These are phyloP conservation scores for Aphelinus certus DNA, from an alignment of 1,140 invertebrate species.

Conservation along the genomic window DNA sequence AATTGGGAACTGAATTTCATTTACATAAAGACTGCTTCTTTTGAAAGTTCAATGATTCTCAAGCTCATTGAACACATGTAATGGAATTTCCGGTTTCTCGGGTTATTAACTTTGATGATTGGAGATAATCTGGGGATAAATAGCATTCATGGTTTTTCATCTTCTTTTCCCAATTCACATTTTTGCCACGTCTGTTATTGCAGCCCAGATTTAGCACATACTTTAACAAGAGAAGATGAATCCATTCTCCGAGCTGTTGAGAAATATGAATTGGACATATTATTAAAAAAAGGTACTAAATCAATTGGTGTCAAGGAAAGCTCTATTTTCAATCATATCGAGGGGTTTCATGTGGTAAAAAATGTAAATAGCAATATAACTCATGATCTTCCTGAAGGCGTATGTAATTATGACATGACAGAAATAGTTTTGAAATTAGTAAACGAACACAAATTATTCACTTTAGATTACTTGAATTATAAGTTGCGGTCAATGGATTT, in stretches of 20 bases:
- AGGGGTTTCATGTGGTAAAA: constrained; percentile 29
- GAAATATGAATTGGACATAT: constrained; percentile 30
- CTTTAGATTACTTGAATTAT: constrained; percentile 21
- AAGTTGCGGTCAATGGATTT: constrained; percentile 13
- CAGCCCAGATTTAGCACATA: not conserved
- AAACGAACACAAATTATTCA: constrained; percentile 1
- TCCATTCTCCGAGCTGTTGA: not conserved
- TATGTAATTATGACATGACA: constrained; percentile 14
- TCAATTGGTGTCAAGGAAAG: constrained; percentile 27
- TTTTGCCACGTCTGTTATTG: constrained; percentile 39
- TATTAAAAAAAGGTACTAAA: not conserved
- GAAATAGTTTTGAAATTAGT: constrained; percentile 6
- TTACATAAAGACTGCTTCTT: too few relatives aligned
- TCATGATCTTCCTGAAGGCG: constrained; percentile 37
- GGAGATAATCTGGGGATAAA: constrained; percentile 41
- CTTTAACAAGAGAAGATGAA: constrained; percentile 16
- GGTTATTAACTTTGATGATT: constrained; percentile 3
- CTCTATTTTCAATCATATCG: constrained; percentile 22
- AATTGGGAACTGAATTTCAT: too few relatives aligned
- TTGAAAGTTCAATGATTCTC: too few relatives aligned
- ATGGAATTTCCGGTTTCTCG: too few relatives aligned
- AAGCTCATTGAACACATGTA: too few relatives aligned
- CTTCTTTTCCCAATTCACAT: constrained; percentile 28
- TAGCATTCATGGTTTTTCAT: constrained; percentile 31
- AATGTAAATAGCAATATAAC: constrained; percentile 25